These are phyloP conservation scores for Dromiciops gliroides DNA, from an alignment of 2,113 vertebrate species.

Conservation along the genomic window DNA sequence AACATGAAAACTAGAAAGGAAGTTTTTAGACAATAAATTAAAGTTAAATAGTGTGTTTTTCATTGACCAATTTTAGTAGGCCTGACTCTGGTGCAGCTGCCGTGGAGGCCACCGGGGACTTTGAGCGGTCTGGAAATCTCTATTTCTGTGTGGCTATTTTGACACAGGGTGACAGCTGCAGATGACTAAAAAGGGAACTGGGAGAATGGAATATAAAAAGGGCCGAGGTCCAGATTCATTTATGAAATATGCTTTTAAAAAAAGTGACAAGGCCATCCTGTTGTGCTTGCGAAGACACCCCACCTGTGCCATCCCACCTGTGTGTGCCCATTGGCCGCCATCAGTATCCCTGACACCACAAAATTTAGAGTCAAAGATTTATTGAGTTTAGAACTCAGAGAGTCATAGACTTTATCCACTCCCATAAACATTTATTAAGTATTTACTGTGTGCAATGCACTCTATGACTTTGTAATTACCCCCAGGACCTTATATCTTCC, in stretches of 20 bases:
- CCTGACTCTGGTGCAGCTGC: neutral
- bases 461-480: neutral
- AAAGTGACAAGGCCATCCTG: neutral
- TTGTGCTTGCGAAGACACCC: neutral
- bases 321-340: neutral
- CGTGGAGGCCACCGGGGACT: neutral
- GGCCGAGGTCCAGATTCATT: neutral
- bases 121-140: neutral
- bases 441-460: neutral
- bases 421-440: neutral
- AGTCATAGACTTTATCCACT: neutral
- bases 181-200: neutral
- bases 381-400: neutral
- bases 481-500: neutral
- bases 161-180: conserved; percentile 20
- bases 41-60: conserved; percentile 22
- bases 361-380: conserved; percentile 1
- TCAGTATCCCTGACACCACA: neutral
- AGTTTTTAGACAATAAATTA: conserved; percentile 11
- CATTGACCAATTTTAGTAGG: neutral
- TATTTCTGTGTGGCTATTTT: conserved; percentile 23
- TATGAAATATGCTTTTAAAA: neutral
- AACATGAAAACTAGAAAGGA: conserved; percentile 24
- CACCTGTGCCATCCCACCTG: neutral
- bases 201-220: neutral